Percentiles rank a stretch among this genome's conserved stretches.
These are phyloP conservation scores for Macropodus opercularis DNA, from an alignment of 2,797 vertebrate genomes.

Conservation along the genomic window DNA sequence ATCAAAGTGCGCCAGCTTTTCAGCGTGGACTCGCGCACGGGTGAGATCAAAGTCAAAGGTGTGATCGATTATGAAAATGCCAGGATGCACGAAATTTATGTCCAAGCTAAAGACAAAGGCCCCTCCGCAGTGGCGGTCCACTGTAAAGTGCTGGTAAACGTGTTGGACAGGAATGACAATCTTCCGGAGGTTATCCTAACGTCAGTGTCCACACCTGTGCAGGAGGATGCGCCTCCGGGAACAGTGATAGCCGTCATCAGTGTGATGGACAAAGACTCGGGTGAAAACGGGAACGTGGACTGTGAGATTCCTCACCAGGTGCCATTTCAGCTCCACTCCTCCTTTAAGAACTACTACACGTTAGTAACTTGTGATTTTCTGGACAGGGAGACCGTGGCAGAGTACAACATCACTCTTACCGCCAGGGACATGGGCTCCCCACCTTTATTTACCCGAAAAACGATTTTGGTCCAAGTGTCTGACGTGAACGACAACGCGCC, in stretches of 20 bases:
- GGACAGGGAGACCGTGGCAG: constrained; percentile 83
- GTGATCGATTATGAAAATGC: constrained; percentile 89
- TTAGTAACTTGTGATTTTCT: constrained; percentile 86
- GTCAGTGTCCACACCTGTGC: constrained; percentile 88
- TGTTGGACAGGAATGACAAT: constrained; percentile 92
- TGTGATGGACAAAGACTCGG: constrained; percentile 88
- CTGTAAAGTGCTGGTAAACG: constrained; percentile 89
- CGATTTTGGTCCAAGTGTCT: constrained; percentile 83
- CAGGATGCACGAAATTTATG: constrained; percentile 88
- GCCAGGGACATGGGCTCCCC: constrained; percentile 88
- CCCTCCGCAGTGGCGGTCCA: constrained; percentile 89
- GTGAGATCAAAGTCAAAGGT: constrained; percentile 89
- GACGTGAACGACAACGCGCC: constrained; percentile 92
- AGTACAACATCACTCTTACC: constrained; percentile 87
- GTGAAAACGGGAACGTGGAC: constrained; percentile 88
- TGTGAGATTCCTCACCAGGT: constrained; percentile 82
- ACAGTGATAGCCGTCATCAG: constrained; percentile 91
- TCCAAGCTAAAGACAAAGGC: constrained; percentile 92
- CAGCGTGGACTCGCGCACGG: constrained; percentile 85
- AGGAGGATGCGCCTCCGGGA: constrained; percentile 87
- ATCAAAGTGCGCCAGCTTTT: constrained; percentile 86
- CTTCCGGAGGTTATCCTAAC: constrained; percentile 88
- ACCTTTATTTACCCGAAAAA: constrained; percentile 81
- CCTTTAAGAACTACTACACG: constrained; percentile 91
- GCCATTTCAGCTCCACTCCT: constrained; percentile 89